Evolutionary conservation across 2,797 vertebrate species (phyloP).

Genomic region (Chaenodraco wilsoni): DNA sequence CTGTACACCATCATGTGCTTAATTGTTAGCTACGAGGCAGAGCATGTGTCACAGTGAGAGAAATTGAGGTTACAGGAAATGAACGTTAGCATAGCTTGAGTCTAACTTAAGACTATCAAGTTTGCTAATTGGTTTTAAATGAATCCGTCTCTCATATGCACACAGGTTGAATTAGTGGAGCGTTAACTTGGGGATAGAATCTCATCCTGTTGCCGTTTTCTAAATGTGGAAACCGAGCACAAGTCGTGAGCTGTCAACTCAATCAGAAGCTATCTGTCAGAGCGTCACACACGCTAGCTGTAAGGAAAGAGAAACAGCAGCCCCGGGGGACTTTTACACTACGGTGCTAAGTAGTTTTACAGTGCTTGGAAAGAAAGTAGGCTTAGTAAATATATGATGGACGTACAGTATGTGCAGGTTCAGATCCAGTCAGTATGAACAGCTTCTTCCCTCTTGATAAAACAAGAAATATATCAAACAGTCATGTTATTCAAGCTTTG

Average conservation of each 20-base stretch:
- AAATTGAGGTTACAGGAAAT: conserved; percentile 16
- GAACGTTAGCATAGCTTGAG: conserved; percentile 45
- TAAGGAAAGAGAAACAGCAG: conserved; percentile 20
- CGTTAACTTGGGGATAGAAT: conserved; percentile 57
- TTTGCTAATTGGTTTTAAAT: conserved; percentile 80
- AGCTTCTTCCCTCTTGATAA: neutral
- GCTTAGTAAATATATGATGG: conserved; percentile 18
- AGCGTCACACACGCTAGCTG: conserved; percentile 32
- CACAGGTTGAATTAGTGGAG: conserved; percentile 69
- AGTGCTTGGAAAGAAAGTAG: conserved; percentile 6
- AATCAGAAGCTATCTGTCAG: conserved; percentile 44
- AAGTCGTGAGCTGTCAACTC: conserved; percentile 73
- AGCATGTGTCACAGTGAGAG: conserved; percentile 37
- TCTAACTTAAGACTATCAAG: conserved; percentile 66
- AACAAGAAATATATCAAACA: conserved; percentile 4
- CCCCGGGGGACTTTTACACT: conserved; percentile 32
- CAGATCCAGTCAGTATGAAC: conserved; percentile 15
- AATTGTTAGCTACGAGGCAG: conserved; percentile 51
- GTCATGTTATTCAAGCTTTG: neutral
- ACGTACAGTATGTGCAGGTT: neutral
- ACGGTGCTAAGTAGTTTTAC: conserved; percentile 31
- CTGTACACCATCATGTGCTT: conserved; percentile 16
- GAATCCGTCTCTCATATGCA: conserved; percentile 58
- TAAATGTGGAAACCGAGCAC: conserved; percentile 60
- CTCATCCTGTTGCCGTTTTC: conserved; percentile 56